These are phyloP conservation scores for Pachyuromys duprasi DNA, from an alignment of 2,797 vertebrate species.

Conservation along the genomic window DNA sequence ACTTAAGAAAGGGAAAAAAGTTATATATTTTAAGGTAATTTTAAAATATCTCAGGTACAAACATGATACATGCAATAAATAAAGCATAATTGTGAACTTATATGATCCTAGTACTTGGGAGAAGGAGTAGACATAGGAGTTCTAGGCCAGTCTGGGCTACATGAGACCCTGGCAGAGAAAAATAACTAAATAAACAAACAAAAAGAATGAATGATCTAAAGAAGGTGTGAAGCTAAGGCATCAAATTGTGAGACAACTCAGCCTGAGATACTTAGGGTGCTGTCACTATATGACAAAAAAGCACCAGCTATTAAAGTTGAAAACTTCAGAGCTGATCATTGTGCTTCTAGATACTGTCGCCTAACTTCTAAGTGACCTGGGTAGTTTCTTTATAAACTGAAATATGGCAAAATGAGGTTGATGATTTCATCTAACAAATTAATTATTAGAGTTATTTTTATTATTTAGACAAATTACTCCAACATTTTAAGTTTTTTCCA, in stretches of 20 bases:
- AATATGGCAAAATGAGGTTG: neutral
- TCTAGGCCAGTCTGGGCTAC: neutral
- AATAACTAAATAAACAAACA: neutral
- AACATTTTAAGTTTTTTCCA: neutral
- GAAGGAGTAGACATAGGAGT: no score
- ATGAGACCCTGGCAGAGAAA: neutral
- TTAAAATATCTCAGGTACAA: neutral
- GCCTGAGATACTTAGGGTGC: neutral
- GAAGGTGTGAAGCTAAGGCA: neutral
- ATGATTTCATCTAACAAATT: neutral
- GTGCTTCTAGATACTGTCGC: neutral
- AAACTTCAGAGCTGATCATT: neutral
- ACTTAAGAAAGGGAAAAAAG: neutral
- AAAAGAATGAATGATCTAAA: neutral
- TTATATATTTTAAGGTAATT: neutral
- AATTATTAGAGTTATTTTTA: neutral
- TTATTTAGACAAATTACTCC: neutral
- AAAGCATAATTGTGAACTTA: neutral
- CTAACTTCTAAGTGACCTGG: neutral
- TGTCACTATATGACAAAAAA: neutral
- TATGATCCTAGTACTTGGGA: neutral
- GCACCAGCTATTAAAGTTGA: neutral
- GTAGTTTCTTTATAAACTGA: neutral
- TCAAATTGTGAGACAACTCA: neutral
- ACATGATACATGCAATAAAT: neutral